phyloP scores from a whole-genome alignment of 2,113 vertebrate genomes.

The Ovis aries region ARS-UI_Ramb_v3.0 NC_056059.1:7054001-7054500 shows the following conservation, averaged over 20 bases:
- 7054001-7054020: conserved; percentile 86
- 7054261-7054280: neutral
- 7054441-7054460: neutral
- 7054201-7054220: neutral
- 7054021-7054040: conserved; percentile 91
- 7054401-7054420: neutral
- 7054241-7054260: neutral
- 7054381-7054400: neutral
- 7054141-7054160: neutral
- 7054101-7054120: neutral
- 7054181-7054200: neutral
- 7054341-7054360: conserved; percentile 17
- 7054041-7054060: neutral
- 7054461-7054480: neutral
- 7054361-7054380: neutral
- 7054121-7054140: neutral
- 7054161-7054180: neutral
- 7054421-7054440: neutral
- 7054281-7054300: neutral
- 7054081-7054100: neutral
- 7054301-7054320: neutral
- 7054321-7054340: neutral
- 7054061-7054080: neutral
- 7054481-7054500: neutral
- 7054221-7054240: neutral